Base-by-base conservation (phyloP, 2,888 invertebrate genomes). In the Psococerastis gibbosa region DNA sequence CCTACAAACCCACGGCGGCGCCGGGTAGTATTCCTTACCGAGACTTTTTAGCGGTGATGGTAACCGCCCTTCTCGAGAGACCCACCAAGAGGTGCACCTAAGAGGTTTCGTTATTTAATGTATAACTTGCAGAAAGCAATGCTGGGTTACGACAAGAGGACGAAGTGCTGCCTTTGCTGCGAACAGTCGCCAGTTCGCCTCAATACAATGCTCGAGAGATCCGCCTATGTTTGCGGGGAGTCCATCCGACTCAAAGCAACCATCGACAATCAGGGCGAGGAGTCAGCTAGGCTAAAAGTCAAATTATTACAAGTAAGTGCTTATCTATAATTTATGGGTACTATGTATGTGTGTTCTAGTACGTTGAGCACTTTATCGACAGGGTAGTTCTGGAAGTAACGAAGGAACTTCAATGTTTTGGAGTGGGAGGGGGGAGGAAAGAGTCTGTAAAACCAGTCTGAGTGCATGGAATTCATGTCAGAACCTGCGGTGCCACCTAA, bases 181-280 rank as follows among this genome's bases (percentile, higher is more conserved):
- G 71, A 73, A 54, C 66, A 71, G 47, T 77, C 78, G 16, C 73
- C 76, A 6, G 68, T 81, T 2, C 69, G 70, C 32, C 60, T 82
- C 43, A 64, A 46, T 51, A 73, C 75, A 31, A 72, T 74, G 42
- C 60, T 82, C 43, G 79, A 80, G 54, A 63, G 80, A 47, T 73
- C 75, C 5, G 80, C 79, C 15, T 82, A 80, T 57, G 78, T 79
- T 42, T 76, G 75, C 56, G 77, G 76, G 5, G 78, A 79, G 59
- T 73, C 73, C 51, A 66, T 79, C 48, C 69, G 74, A 54, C 59
- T 79, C 38, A 71, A 72, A 56, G 73, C 75, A 22, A 73, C 76
- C 48, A 73, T 81, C 45, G 75, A 78, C 61, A 78, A 78, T 62
- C 74, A 75, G 55, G 67, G 69, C 46, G 67, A 71, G 49, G 69